Evolutionary conservation across 1,140 invertebrate genomes (phyloP).

Genomic region (Pseudomyrmex pallidus): DNA sequence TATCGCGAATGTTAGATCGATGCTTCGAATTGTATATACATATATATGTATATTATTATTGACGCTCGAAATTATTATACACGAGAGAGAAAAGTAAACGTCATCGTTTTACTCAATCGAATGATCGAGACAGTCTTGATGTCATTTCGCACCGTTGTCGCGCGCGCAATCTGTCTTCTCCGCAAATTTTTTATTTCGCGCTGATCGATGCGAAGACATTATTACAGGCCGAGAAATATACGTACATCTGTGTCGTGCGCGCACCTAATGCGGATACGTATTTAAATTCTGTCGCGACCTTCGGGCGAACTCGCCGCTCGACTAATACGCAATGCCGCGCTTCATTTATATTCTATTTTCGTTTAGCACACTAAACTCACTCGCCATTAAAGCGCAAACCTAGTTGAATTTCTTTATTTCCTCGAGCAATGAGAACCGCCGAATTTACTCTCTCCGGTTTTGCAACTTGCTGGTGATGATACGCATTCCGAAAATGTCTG

Average conservation of each 20-base stretch:
- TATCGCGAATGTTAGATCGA: too few species aligned
- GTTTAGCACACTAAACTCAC: neutral
- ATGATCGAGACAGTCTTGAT: neutral
- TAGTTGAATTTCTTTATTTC: neutral
- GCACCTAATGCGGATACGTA: neutral
- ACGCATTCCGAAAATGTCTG: too few species aligned
- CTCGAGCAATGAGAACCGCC: too few species aligned
- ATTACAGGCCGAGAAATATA: neutral
- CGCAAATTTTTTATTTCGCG: neutral
- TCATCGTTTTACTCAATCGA: neutral
- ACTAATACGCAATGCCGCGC: conserved; percentile 31
- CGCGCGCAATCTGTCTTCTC: neutral
- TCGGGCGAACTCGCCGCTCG: conserved; percentile 12
- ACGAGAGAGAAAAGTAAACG: too few species aligned
- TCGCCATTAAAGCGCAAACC: neutral
- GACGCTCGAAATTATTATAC: too few species aligned
- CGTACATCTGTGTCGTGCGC: too few species aligned
- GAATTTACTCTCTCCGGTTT: too few species aligned
- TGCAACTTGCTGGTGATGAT: too few species aligned
- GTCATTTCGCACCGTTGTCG: neutral
- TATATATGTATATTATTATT: too few species aligned
- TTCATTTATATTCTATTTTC: conserved; percentile 39
- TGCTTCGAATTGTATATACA: too few species aligned
- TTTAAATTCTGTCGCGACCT: conserved; percentile 28
- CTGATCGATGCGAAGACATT: conserved; percentile 6